Evolutionary conservation across 2,113 vertebrate genomes (phyloP).

Genomic region (Neogobius melanostomus): DNA sequence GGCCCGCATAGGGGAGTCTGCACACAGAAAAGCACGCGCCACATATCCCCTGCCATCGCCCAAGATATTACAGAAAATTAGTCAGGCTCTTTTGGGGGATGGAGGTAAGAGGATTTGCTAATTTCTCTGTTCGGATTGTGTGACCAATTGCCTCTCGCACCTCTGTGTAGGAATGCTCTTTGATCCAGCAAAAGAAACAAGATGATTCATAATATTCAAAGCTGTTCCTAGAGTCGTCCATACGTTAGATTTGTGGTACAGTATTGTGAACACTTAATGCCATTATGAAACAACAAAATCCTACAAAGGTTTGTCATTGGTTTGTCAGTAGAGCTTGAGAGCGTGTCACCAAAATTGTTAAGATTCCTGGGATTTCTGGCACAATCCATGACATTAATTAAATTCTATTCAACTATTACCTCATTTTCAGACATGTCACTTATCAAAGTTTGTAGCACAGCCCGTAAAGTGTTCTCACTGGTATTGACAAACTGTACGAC

Average conservation of each 20-base stretch:
- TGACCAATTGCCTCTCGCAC: slow-evolving; percentile 39
- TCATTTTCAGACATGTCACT: no score
- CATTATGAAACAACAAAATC: neutral
- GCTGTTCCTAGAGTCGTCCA: no score
- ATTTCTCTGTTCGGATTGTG: slow-evolving; percentile 16
- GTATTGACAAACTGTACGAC: no score
- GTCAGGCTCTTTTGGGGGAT: slow-evolving; percentile 30
- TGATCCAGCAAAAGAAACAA: slow-evolving; percentile 26
- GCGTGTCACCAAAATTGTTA: no score
- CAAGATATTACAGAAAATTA: slow-evolving; percentile 29
- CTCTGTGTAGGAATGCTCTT: slow-evolving; percentile 26
- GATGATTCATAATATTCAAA: slow-evolving; percentile 19
- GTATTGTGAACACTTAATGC: neutral
- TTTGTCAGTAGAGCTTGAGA: no score
- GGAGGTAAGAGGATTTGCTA: slow-evolving; percentile 40
- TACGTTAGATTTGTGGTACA: no score
- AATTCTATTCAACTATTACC: no score
- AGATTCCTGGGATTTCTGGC: no score
- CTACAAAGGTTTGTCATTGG: neutral
- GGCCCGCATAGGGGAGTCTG: neutral
- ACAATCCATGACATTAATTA: no score
- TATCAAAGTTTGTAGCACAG: no score
- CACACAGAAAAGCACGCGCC: slow-evolving; percentile 10
- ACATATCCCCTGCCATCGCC: slow-evolving; percentile 3
- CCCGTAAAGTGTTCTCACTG: no score